Evolutionary conservation across 23 tunicate species (phyloP).

Genomic region (Trididemnum miniatum): DNA sequence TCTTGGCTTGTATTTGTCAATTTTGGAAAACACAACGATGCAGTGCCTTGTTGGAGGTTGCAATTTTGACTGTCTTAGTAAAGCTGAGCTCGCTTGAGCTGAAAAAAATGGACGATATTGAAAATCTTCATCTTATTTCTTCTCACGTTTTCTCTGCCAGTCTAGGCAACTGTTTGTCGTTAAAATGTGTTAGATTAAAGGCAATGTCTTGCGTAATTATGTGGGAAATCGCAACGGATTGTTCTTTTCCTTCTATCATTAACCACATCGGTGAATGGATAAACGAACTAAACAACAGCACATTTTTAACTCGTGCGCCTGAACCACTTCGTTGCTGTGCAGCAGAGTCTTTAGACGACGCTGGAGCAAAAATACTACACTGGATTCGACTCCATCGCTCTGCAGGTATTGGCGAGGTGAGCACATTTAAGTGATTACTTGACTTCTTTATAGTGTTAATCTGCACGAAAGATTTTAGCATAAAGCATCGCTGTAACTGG

Average conservation of each 20-base stretch:
- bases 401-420: no score
- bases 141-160: neutral
- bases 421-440: no score
- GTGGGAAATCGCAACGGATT: neutral
- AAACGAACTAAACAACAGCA: slow-evolving; percentile 1
- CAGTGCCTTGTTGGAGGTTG: neutral
- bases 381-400: neutral
- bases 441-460: no score
- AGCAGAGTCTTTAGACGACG: neutral
- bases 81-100: neutral
- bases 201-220: slow-evolving; percentile 4
- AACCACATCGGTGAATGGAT: neutral
- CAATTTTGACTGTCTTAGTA: neutral
- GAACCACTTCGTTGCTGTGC: neutral
- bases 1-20: no score
- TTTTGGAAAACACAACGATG: no score
- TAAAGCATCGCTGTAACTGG: no score
- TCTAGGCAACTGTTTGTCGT: neutral
- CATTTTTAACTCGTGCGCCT: neutral
- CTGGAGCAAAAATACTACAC: neutral
- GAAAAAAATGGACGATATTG: neutral
- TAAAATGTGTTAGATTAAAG: neutral
- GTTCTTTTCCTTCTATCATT: neutral
- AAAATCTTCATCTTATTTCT: neutral
- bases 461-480: no score